These are phyloP conservation scores for Microctonus aethiopoides DNA, from an alignment of 2,888 invertebrate species.

Conservation along the genomic window DNA sequence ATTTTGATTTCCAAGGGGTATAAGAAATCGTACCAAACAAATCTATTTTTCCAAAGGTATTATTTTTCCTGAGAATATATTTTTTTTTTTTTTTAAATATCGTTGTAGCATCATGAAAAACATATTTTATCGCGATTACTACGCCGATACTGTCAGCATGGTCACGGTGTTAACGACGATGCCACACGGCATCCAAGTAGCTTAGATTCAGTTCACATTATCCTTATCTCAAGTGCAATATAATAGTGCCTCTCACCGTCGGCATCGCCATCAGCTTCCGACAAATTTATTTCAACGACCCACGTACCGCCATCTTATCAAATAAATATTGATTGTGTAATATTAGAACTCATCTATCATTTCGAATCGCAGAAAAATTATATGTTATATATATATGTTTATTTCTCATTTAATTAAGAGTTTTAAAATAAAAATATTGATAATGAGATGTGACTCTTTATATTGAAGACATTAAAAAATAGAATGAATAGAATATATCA, in stretches of 20 bases:
- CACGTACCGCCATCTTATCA: background rate
- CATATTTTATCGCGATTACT: conserved; percentile 33
- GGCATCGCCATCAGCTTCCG: background rate
- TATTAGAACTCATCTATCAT: background rate
- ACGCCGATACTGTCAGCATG: conserved; percentile 28
- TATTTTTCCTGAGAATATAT: too few relatives aligned
- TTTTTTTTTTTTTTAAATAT: background rate
- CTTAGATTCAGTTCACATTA: conserved; percentile 20
- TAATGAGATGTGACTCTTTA: too few relatives aligned
- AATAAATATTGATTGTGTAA: conserved; percentile 11
- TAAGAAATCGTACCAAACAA: too few relatives aligned
- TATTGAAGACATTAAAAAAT: too few relatives aligned
- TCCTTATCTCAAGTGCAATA: conserved; percentile 14
- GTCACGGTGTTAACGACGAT: conserved; percentile 39
- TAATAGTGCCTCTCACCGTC: background rate
- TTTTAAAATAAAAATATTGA: too few relatives aligned
- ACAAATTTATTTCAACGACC: background rate
- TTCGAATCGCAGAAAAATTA: background rate
- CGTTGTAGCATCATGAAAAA: background rate
- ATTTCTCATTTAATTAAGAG: too few relatives aligned
- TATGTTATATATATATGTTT: background rate
- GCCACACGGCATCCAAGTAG: conserved; percentile 25
- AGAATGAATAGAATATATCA: too few relatives aligned
- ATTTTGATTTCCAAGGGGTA: too few relatives aligned
- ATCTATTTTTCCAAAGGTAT: too few relatives aligned